Conservation (phyloP, 2,888 invertebrate genomes). For the Tricholauxania praeusta region DNA sequence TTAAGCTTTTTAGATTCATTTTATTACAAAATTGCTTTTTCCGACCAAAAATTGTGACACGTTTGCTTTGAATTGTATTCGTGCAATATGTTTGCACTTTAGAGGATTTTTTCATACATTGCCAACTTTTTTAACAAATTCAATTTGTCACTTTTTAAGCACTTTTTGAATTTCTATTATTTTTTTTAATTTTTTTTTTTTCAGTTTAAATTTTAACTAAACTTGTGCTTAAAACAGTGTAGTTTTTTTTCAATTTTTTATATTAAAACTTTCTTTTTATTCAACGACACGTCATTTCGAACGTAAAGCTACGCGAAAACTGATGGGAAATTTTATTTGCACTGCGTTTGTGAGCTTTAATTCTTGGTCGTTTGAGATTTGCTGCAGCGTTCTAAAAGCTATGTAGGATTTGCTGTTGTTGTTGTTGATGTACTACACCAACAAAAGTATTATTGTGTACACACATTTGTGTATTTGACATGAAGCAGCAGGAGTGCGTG, state of each 20-base stretch:
- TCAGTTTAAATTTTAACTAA: constrained; percentile 16
- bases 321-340: constrained; percentile 54
- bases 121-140: neutral
- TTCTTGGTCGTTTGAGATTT: constrained; percentile 18
- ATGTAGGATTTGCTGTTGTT: constrained; percentile 6
- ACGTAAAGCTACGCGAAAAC: constrained; percentile 67
- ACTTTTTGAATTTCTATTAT: constrained; percentile 17
- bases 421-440: neutral
- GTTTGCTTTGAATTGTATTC: no score
- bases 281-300: constrained; percentile 63
- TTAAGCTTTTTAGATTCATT: no score
- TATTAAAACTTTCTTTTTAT: constrained; percentile 21
- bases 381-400: neutral
- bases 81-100: no score
- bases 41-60: no score
- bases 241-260: constrained; percentile 5
- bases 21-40: no score
- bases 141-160: constrained; percentile 27
- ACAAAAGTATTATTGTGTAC: neutral
- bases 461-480: neutral
- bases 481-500: neutral
- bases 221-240: no score
- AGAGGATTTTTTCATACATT: neutral
- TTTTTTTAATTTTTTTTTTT: constrained; percentile 38
- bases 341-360: constrained; percentile 18